Evolutionary conservation across 2,113 vertebrate genomes (phyloP), one percentile per base, ranked within the genome.

Genomic region (Ovibos moschatus): DNA sequence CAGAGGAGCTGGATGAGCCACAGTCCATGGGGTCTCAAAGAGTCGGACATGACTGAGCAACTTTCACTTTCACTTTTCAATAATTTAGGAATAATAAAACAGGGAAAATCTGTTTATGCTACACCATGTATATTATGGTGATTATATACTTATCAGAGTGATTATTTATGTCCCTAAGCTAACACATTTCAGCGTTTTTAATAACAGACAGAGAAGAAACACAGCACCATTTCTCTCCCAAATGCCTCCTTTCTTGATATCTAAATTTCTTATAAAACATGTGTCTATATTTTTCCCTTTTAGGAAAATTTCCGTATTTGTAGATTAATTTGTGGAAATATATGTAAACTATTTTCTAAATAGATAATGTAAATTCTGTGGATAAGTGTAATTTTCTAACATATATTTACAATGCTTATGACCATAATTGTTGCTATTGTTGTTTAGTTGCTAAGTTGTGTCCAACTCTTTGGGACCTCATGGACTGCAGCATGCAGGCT

Each of bases 381-480:
- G 53, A 79, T 93, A 89, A 86, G 93, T 89, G 50, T 76, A 96
- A 87, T 89, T 91, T 98, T 89, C 33, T 74, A 93, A 97, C 57
- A 36, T 91, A 87, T 7, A 30, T 62, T 60, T 60, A 60, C 27
- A 60, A 60, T 28, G 58, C 27, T 60, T 60, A 28, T 60, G 58
- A 60, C 58, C 25, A 58, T 28, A 12, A 25, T 58, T 58, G 57
- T 2, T 28, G 27, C 27, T 60, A 12, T 13, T 28, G 11, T 23
- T 28, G 27, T 60, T 13, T 28, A 60, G 27, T 60, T 60, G 27
- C 12, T 60, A 30, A 6, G 27, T 60, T 60, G 58, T 60, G 12
- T 30, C 27, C 0, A 0, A 60, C 27, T 60, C 27, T 60, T 60
- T 60, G 58, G 27, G 27, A 60, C 5, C 27, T 5, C 58, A 60